These are phyloP conservation scores for Maconellicoccus hirsutus DNA, from an alignment of 1,140 invertebrate species.

Conservation along the genomic window DNA sequence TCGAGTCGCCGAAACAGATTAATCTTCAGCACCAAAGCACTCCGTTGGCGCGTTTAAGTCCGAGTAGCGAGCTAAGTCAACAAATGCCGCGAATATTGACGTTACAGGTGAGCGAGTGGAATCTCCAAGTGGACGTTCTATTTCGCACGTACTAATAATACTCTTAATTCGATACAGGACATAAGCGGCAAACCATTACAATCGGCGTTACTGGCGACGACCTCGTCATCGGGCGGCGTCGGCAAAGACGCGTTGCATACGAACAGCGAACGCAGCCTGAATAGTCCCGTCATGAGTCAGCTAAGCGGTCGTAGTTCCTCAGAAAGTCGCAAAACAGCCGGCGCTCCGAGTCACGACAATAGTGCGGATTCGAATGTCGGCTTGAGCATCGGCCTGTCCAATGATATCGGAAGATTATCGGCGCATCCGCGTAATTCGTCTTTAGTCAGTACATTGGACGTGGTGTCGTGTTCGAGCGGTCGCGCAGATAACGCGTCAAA, in stretches of 20 bases:
- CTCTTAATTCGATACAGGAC: too few species aligned
- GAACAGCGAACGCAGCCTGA: conserved; percentile 78
- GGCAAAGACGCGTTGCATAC: conserved; percentile 70
- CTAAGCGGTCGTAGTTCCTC: conserved; percentile 66
- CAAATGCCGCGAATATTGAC: conserved; percentile 84
- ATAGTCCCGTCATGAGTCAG: conserved; percentile 82
- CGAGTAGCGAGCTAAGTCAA: conserved; percentile 79
- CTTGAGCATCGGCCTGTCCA: conserved; percentile 41
- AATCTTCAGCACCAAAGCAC: conserved; percentile 65
- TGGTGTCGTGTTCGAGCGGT: conserved; percentile 79
- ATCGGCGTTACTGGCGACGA: conserved; percentile 73
- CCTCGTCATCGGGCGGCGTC: conserved; percentile 69
- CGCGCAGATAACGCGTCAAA: conserved; percentile 41
- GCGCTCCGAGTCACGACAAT: conserved; percentile 80
- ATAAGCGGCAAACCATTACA: conserved; percentile 85
- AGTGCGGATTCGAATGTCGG: conserved; percentile 77
- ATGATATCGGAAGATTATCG: conserved; percentile 42
- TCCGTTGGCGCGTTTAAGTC: conserved; percentile 75
- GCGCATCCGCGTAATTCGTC: conserved; percentile 69
- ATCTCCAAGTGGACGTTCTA: background rate
- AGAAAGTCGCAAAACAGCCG: conserved; percentile 51
- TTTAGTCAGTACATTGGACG: conserved; percentile 81
- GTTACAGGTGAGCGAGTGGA: conserved; percentile 39
- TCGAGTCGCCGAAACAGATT: conserved; percentile 39
- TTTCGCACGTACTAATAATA: too few species aligned